Evolutionary conservation across 2,113 vertebrate genomes (phyloP), one percentile per base, ranked within the genome.

Genomic region (Geococcyx californianus): DNA sequence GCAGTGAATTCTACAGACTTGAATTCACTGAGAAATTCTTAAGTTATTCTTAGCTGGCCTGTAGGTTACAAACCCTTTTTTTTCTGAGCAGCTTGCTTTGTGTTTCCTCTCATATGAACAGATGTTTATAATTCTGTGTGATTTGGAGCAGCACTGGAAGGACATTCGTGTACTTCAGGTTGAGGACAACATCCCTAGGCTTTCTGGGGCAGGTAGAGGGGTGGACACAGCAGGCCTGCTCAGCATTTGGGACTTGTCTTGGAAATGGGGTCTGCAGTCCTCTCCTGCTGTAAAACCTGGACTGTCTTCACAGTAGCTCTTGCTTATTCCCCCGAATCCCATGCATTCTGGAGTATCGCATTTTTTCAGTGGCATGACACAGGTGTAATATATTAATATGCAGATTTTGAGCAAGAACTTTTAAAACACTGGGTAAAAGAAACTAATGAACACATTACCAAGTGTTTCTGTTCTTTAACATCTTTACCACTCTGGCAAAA

Each of bases 191-290:
- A 58, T 58, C 21, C 16, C 29, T 63, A 25, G 33, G 6, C 34
- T 51, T 68, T 56, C 16, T 26, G 28, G 29, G 29, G 25, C 0
- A 13, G 1, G 19, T 7, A 1, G 7, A 1, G 3, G 4, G 59
- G n/a, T 0, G 0, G 59, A 33, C 23, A 11, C 33, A 45, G n/a
- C 29, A 47, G 64, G 16, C 36, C 44, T 56, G 38, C 10, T 58
- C 16, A 17, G 18, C 44, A 11, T 54, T 90, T 72, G 38, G 26
- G 69, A 72, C 69, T 69, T 89, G 24, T 45, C n/a, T 89, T 45
- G 24, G 25, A 80, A 75, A 10, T 24, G 15, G 24, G 28, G 12
- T 55, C 20, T 58, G 24, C 24, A 63, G 28, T 34, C 33, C 25
- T 28, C 10, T 52, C 49, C 42, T 28, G 49, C 56, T 76, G 25